Evolutionary conservation across 2,113 vertebrate species (phyloP).

Genomic region (Chlamydotis undulata): DNA sequence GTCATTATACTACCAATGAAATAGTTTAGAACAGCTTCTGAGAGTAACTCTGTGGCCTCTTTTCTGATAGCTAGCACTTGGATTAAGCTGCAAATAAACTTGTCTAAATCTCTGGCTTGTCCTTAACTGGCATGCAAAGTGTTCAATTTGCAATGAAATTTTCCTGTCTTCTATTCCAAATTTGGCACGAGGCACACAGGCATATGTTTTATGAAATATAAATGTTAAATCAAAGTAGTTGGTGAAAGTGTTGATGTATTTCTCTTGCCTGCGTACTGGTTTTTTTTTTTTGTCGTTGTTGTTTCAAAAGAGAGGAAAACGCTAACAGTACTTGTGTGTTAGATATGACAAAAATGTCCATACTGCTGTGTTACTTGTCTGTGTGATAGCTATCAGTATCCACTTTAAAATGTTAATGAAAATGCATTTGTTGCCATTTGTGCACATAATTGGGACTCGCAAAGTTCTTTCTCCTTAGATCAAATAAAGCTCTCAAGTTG

Average conservation of each 20-base stretch:
- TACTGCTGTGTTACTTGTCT: neutral
- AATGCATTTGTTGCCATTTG: conserved; percentile 32
- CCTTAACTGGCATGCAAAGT: neutral
- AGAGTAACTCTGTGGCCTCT: neutral
- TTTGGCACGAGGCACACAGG: neutral
- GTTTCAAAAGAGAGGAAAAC: neutral
- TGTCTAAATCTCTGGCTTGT: neutral
- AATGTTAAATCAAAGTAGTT: conserved; percentile 50
- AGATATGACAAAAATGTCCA: neutral
- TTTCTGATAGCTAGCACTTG: neutral
- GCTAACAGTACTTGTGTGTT: neutral
- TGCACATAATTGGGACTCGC: neutral
- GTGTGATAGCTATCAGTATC: conserved; percentile 13
- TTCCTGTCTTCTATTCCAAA: neutral
- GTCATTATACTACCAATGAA: neutral
- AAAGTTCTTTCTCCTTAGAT: neutral
- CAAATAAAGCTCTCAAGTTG: conserved; percentile 28
- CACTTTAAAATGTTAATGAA: conserved; percentile 14
- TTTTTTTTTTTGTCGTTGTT: neutral
- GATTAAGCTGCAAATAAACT: neutral
- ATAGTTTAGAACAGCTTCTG: neutral
- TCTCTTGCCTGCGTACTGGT: neutral
- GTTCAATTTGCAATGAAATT: neutral
- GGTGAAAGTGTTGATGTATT: conserved; percentile 24
- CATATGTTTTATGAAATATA: conserved; percentile 11